Evolutionary conservation across 64 coral and sea anemone genomes (phyloP).

Genomic region (Dendronephthya gigantea): DNA sequence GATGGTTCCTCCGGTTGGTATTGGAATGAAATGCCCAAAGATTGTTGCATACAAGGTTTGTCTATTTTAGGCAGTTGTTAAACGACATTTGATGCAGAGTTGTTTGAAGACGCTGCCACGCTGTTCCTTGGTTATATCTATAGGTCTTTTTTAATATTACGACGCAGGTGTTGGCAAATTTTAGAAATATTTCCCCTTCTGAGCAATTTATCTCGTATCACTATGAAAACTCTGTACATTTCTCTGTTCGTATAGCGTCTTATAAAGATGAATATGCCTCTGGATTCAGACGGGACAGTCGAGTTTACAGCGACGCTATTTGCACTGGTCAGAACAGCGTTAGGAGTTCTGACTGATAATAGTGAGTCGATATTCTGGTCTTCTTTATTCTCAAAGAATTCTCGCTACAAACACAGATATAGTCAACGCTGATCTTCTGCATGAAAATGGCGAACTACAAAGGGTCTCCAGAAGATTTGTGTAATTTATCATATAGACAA

Average conservation of each 20-base stretch:
- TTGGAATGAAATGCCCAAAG: slow-evolving; percentile 97
- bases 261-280: slow-evolving; percentile 99
- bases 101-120: no score
- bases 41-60: slow-evolving; percentile 94
- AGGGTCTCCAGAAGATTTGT: no score
- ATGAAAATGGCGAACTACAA: no score
- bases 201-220: no score
- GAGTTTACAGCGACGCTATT: slow-evolving; percentile 92
- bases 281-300: slow-evolving; percentile 84
- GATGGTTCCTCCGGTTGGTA: slow-evolving; percentile 95
- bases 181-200: no score
- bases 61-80: neutral
- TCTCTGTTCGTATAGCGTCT: slow-evolving; percentile 50
- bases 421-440: no score
- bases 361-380: slow-evolving; percentile 60
- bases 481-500: no score
- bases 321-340: slow-evolving; percentile 76
- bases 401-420: neutral
- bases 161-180: no score
- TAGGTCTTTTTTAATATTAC: no score
- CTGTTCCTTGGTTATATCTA: no score
- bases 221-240: neutral
- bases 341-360: slow-evolving; percentile 93
- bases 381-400: no score
- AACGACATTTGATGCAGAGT: no score